Base-by-base conservation (phyloP, 2,888 invertebrate species). In the Eupithecia inturbata region DNA sequence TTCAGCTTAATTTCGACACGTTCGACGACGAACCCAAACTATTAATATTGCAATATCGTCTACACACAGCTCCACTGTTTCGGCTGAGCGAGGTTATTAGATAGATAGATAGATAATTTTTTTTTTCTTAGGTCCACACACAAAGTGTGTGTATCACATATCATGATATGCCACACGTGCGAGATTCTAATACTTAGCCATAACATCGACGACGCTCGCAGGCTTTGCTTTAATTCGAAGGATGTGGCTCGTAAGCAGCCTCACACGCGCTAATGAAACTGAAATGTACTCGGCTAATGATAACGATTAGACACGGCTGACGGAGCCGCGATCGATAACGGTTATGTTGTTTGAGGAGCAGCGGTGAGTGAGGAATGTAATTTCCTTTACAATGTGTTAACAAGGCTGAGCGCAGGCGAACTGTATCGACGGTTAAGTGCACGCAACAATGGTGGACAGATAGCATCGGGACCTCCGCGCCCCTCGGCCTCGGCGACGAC, bases 361-460 rank as follows among this genome's bases (percentile, higher is more conserved):
- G 45, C 86, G 87, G 88, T 90, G 89, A 86, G 88, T 90, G 89
- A 92, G 91, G 91, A 92, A 92, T 89, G 92, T 93, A 92, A 93
- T 94, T 94, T 93, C 92, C 93, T 92, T 89, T 91, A 93, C 92
- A 91, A 92, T 90, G 92, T 94, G 94, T 93, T 94, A 94, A 94
- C 94, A 94, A 94, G 93, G 87, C 85, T 87, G 87, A 87, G 87
- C 86, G 88, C 84, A 85, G 84, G 85, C 84, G 87, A 85, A 88
- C 87, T 87, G 82, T 89, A 89, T 91, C 79, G 92, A 89, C 91
- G 89, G 89, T 93, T 92, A 93, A 92, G 91, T 94, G 92, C 93
- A 92, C 91, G 91, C 91, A 91, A 93, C 92, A 92, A 92, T 91
- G 82, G 88, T 85, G 85, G 86, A 84, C 86, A 92, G 93, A 94